A percentile compares a stretch with the other conserved stretches of the same genome.
phyloP scores from a whole-genome alignment of 1,140 invertebrate genomes.

The Eulimnadia texana region DNA sequence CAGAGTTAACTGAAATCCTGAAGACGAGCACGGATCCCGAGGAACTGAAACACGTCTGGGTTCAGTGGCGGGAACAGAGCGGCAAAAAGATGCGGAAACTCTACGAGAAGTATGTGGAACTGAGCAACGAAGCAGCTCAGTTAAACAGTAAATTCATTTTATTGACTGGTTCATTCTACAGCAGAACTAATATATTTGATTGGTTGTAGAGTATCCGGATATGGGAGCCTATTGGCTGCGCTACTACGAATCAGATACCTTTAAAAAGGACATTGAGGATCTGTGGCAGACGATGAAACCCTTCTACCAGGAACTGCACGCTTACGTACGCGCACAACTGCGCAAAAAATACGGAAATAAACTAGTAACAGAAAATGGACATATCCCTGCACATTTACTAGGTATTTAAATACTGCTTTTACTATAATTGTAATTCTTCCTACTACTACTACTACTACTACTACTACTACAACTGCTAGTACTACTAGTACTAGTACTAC shows the following conservation, averaged over 20 bases:
- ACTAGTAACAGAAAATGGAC: slow-evolving; percentile 52
- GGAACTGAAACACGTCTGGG: slow-evolving; percentile 60
- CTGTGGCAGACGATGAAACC: slow-evolving; percentile 64
- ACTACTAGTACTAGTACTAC: too few species aligned
- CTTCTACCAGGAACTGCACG: slow-evolving; percentile 70
- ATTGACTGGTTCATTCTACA: too few species aligned
- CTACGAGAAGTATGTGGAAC: slow-evolving; percentile 52
- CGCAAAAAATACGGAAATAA: slow-evolving; percentile 49
- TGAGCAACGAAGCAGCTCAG: slow-evolving; percentile 64
- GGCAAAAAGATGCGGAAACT: slow-evolving; percentile 51
- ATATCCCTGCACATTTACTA: slow-evolving; percentile 78
- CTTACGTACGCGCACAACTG: slow-evolving; percentile 64
- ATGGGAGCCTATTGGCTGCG: slow-evolving; percentile 56
- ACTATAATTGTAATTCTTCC: too few species aligned
- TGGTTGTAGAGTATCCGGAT: slow-evolving; percentile 56
- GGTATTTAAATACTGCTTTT: slow-evolving; percentile 28
- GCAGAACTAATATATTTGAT: neutral
- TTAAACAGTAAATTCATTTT: slow-evolving; percentile 56
- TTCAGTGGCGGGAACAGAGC: slow-evolving; percentile 40
- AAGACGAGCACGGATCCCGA: slow-evolving; percentile 51
- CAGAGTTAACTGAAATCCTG: slow-evolving; percentile 49
- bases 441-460: too few species aligned
- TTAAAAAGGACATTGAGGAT: slow-evolving; percentile 42
- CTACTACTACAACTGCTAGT: too few species aligned
- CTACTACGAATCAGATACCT: slow-evolving; percentile 43